Conservation (phyloP, 2,113 vertebrate species). For the Phylloscopus trochiloides region DNA sequence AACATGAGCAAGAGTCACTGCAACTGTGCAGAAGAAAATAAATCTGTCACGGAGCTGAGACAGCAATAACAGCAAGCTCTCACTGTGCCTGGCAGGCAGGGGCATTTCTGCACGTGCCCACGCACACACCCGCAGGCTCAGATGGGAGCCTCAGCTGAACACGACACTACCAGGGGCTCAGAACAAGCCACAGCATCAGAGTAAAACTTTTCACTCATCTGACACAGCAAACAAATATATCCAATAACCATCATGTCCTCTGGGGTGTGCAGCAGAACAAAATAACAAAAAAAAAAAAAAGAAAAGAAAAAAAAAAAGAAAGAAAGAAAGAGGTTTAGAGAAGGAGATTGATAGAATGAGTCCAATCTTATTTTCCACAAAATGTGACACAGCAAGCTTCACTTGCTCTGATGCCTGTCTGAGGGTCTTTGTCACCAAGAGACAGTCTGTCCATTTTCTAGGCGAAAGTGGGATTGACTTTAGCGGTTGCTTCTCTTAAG, state of each 20-base stretch:
- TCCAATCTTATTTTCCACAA: slow-evolving; percentile 13
- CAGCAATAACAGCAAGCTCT: background rate
- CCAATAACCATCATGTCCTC: background rate
- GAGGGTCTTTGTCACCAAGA: slow-evolving; percentile 25
- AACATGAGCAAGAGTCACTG: background rate
- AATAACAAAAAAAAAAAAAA: background rate
- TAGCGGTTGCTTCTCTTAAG: background rate
- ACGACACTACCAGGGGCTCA: accelerated
- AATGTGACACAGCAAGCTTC: slow-evolving; percentile 27
- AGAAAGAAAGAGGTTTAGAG: background rate
- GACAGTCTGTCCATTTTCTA: slow-evolving; percentile 35
- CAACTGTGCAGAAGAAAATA: background rate
- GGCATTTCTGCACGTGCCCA: background rate
- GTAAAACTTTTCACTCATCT: background rate
- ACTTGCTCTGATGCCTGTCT: slow-evolving; percentile 35
- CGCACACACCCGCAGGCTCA: accelerated
- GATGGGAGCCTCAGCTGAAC: background rate
- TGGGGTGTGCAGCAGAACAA: background rate
- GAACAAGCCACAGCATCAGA: background rate
- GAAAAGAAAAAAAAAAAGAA: background rate
- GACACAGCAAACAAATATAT: background rate
- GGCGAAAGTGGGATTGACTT: slow-evolving; percentile 2
- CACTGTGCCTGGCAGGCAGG: background rate
- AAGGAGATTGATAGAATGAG: background rate
- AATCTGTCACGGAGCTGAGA: background rate